phyloP scores from a whole-genome alignment of 2,888 invertebrate genomes.

The Heteropelma amictum region DNA sequence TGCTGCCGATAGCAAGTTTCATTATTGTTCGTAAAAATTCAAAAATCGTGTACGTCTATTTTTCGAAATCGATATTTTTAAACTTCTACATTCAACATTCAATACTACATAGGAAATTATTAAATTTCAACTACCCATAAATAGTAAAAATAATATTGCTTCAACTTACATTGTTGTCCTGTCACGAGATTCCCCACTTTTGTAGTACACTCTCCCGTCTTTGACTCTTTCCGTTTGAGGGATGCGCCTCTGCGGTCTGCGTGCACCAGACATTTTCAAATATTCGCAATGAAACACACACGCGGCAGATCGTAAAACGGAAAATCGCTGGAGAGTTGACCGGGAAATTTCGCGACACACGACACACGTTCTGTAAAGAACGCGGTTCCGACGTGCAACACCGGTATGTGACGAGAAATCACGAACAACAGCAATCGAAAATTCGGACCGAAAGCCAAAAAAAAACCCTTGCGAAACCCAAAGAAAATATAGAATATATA shows the following conservation, averaged over 20 bases:
- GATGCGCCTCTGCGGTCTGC: conserved; percentile 1
- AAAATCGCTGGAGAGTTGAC: neutral
- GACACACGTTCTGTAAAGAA: neutral
- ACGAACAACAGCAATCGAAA: neutral
- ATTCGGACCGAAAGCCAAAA: neutral
- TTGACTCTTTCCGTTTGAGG: neutral
- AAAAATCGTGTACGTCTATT: too few relatives aligned
- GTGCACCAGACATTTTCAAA: conserved; percentile 3
- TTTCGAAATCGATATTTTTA: too few relatives aligned
- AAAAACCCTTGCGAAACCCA: neutral
- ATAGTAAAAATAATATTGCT: neutral
- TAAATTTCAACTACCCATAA: neutral
- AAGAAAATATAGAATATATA: neutral
- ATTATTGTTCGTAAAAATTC: too few relatives aligned
- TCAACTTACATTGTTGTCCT: neutral
- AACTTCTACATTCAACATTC: too few relatives aligned
- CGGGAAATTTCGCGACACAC: neutral
- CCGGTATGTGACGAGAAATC: neutral
- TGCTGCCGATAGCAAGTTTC: too few relatives aligned
- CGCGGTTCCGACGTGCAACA: neutral
- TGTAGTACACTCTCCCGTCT: neutral
- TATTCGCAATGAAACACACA: neutral
- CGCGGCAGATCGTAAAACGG: neutral
- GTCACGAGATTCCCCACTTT: conserved; percentile 10
- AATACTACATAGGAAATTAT: too few relatives aligned